Evolutionary conservation across 2,113 vertebrate species (phyloP).

Genomic region (Pyrgilauda ruficollis): DNA sequence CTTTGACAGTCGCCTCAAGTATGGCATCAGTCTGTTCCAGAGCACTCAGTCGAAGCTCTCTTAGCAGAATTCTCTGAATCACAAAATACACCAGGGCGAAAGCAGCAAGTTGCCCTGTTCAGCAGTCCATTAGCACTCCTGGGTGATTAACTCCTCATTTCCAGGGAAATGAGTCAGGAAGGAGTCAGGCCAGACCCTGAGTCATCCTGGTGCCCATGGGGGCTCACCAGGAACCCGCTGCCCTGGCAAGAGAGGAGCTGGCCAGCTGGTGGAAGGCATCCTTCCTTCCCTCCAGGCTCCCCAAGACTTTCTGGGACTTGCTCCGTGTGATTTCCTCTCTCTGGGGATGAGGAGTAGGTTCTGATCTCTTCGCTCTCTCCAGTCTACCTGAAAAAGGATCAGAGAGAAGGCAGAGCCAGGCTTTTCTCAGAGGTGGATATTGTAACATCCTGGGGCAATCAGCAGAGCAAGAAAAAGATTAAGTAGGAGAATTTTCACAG

Average conservation of each 20-base stretch:
- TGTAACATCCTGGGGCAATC: not conserved
- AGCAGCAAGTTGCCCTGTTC: constrained; percentile 15
- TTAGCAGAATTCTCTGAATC: not conserved
- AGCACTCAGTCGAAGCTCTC: not conserved
- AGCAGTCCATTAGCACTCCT: constrained; percentile 24
- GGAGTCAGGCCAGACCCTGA: not conserved
- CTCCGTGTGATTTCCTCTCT: not conserved
- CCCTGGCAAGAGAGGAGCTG: not conserved
- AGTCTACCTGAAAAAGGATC: not conserved
- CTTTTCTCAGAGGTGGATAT: not conserved
- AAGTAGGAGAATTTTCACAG: not conserved
- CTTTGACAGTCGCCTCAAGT: not conserved
- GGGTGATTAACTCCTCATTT: not conserved
- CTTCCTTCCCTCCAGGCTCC: not conserved
- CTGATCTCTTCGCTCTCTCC: not conserved
- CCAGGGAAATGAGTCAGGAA: constrained; percentile 19
- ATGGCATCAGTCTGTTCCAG: accelerated
- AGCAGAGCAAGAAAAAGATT: not conserved
- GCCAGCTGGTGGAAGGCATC: not conserved
- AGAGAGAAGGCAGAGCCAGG: not conserved
- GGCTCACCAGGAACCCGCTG: not conserved
- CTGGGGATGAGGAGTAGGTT: not conserved
- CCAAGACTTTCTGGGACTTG: not conserved
- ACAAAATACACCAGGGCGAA: not conserved
- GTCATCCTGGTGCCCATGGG: not conserved